Conservation (phyloP, 1,140 invertebrate species). For the Macrobrachium nipponense region DNA sequence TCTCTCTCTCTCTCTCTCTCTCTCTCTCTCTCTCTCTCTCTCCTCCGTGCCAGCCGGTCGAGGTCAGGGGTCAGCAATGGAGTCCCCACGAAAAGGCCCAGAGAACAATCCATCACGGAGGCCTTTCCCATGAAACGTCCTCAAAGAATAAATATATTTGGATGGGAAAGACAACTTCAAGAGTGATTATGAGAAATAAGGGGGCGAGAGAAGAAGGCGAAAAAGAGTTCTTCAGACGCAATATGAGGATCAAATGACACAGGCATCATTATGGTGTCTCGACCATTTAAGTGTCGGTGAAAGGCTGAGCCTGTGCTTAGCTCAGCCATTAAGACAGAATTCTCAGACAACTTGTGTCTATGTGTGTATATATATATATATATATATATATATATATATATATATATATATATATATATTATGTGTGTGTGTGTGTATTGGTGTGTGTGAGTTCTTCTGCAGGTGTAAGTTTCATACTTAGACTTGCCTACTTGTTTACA, state of each 20-base stretch:
- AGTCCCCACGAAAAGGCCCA: too few species aligned
- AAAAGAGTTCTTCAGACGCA: too few species aligned
- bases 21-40: neutral
- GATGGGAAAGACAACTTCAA: too few species aligned
- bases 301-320: neutral
- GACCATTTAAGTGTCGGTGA: neutral
- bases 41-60: neutral
- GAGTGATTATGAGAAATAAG: too few species aligned
- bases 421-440: neutral
- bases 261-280: too few species aligned
- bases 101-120: too few species aligned
- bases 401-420: neutral
- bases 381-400: neutral
- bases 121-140: too few species aligned
- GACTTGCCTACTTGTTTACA: neutral
- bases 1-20: neutral
- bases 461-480: neutral
- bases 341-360: neutral
- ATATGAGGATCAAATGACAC: too few species aligned
- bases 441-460: neutral
- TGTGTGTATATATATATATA: neutral
- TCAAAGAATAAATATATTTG: too few species aligned
- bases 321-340: too few species aligned
- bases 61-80: too few species aligned
- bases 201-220: too few species aligned